Evolutionary conservation across 2,797 vertebrate genomes (phyloP).

Genomic region (Hylomyscus alleni): DNA sequence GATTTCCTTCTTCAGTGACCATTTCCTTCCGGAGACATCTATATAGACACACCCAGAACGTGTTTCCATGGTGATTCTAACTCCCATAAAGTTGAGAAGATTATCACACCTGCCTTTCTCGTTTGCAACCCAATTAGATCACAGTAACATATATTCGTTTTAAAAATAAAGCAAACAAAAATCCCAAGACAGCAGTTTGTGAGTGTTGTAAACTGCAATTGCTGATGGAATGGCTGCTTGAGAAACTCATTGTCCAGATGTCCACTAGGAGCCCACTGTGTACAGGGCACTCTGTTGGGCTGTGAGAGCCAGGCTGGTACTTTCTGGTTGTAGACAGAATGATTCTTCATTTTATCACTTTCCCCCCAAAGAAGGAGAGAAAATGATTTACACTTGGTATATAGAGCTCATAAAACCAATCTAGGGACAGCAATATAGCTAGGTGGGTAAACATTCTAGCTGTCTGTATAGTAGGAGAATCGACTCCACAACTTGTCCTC

Average conservation of each 20-base stretch:
- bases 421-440: not conserved
- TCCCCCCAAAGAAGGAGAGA: not conserved
- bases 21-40: not conserved
- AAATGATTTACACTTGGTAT: not conserved
- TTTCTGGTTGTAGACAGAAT: not conserved
- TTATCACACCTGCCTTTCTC: not conserved
- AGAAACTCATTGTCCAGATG: not conserved
- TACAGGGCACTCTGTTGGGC: not conserved
- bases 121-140: not conserved
- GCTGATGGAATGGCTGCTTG: not conserved
- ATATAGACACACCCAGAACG: not conserved
- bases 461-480: not conserved
- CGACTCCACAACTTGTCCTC: not conserved
- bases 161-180: not conserved
- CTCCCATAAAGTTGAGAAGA: not conserved
- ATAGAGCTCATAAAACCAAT: not conserved
- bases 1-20: not conserved
- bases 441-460: not conserved
- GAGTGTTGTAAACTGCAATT: not conserved
- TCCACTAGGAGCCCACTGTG: not conserved
- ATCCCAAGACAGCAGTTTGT: not conserved
- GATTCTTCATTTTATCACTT: not conserved
- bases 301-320: not conserved
- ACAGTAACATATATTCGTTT: not conserved
- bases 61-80: not conserved